Base-by-base conservation (phyloP, 2,113 vertebrate genomes). In the Corythoichthys haematopterus region DNA sequence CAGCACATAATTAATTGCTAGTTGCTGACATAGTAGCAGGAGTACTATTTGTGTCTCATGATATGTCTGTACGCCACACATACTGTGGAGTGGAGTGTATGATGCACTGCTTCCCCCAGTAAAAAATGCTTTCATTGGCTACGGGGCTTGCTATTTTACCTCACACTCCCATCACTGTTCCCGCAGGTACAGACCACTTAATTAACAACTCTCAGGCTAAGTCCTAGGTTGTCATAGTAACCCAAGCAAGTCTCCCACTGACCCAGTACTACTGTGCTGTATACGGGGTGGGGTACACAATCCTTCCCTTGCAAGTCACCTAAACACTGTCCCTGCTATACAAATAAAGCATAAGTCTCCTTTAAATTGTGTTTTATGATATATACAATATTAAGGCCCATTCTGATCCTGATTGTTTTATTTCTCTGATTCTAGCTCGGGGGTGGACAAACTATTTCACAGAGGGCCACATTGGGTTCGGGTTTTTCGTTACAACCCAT, bases 241-340 rank as follows among this genome's bases (percentile, higher is more conserved):
- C 6, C 1, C 20, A 28, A 53, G 12, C 77, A 64, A 69, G 74
- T 85, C 59, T 85, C 81, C 85, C 59, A 70, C 66, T 80, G 85
- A 75, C 72, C 67, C 60, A 75, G 65, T 80, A 70, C 74, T 53
- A 53, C 51, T 53, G n/a, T 9, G 5, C 6, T 4, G 15, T 51
- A 51, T 28, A 28, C 11, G n/a, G 51, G 8, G 8, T 0, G n/a
- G 51, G n/a, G 1, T 52, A 52, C 20, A 9, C 16, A 52, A 2
- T 16, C 6, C 6, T 1, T 53, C 9, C 10, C 20, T 51, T 51
- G 50, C n/a, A 28, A 46, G 45, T 46, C 45, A 10, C 45, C 45
- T 46, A 28, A 28, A 28, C 20, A 28, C 20, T 28, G 20, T 28
- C 20, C 0, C 20, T 28, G 20, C 20, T 28, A 28, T 28, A 28